A percentile compares a stretch with the other conserved stretches of the same genome.
Conservation (phyloP, 2,888 invertebrate species). For the Ferrisia virgata region DNA sequence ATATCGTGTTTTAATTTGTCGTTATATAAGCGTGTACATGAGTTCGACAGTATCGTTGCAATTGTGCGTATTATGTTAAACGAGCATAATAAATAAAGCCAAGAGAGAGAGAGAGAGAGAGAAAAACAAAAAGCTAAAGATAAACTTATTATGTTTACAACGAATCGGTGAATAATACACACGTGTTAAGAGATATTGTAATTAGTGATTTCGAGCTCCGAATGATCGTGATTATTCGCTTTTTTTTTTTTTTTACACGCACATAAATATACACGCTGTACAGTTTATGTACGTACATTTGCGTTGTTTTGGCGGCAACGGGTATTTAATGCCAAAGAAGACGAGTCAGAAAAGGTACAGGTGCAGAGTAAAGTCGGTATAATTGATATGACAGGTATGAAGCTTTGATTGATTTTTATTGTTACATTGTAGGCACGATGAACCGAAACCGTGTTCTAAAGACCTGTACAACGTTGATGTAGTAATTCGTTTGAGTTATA, state of each 20-base stretch:
- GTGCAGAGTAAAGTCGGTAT: neutral
- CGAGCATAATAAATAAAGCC: neutral
- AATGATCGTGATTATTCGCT: neutral
- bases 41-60: no score
- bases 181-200: neutral
- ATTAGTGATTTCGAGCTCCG: neutral
- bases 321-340: neutral
- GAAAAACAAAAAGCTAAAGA: no score
- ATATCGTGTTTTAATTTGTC: neutral
- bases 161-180: neutral
- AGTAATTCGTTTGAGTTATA: neutral
- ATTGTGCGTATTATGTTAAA: neutral
- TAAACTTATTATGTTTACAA: no score
- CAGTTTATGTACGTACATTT: neutral
- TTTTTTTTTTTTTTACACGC: no score
- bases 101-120: no score
- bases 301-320: neutral
- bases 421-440: neutral
- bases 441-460: neutral
- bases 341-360: neutral
- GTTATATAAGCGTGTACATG: neutral
- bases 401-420: neutral
- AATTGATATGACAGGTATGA: conserved; percentile 9
- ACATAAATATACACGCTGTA: neutral
- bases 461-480: neutral